Evolutionary conservation across 2,797 vertebrate species (phyloP).

Genomic region (Tenualosa thibaudeaui): DNA sequence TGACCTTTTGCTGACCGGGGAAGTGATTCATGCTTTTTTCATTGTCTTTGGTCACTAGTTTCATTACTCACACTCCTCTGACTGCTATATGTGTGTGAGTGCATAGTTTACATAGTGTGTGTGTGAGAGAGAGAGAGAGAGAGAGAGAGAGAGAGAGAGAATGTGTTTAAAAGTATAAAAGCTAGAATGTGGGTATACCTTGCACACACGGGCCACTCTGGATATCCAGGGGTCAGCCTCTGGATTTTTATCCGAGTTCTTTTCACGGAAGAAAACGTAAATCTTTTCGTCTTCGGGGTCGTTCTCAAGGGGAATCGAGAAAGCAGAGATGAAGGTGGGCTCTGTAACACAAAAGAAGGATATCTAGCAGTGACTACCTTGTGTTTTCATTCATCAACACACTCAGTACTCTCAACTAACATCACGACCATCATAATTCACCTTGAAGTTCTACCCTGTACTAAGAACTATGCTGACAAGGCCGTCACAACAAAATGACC

Average conservation of each 20-base stretch:
- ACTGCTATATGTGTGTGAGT: no score
- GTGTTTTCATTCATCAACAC: no score
- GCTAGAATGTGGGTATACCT: constrained; percentile 60
- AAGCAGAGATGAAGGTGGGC: constrained; percentile 72
- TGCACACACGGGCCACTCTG: constrained; percentile 76
- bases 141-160: no score
- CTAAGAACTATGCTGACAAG: not conserved
- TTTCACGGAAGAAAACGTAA: constrained; percentile 77
- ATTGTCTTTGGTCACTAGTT: no score
- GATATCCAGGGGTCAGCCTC: constrained; percentile 79
- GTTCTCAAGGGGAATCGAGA: constrained; percentile 61
- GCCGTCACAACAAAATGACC: not conserved
- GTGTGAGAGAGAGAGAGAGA: no score
- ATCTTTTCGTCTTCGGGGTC: constrained; percentile 77
- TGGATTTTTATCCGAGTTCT: constrained; percentile 69
- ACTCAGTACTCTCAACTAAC: not conserved
- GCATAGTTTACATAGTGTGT: not conserved
- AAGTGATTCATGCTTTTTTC: no score
- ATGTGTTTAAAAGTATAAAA: not conserved
- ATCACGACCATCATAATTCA: not conserved
- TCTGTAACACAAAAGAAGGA: constrained; percentile 55
- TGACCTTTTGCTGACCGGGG: no score
- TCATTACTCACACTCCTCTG: no score
- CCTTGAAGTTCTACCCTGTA: not conserved
- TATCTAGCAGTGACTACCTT: not conserved